Evolutionary conservation across 30 jellyfish, hydroid and myxozoan species (phyloP).

Genomic region (Hydractinia symbiolongicarpus): DNA sequence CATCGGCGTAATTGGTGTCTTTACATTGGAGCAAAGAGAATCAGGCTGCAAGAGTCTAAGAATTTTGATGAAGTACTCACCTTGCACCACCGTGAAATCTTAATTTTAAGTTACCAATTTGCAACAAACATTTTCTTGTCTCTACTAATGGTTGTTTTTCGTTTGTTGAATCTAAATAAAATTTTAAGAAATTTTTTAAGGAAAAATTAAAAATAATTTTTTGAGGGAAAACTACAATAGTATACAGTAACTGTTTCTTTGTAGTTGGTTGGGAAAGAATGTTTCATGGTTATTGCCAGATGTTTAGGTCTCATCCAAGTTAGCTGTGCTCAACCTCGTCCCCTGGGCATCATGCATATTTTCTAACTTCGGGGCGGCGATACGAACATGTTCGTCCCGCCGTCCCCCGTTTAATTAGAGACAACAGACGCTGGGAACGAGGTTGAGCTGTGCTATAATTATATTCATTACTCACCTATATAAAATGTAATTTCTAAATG

Average conservation of each 20-base stretch:
- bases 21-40: no score
- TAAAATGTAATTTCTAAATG: conserved; percentile 38
- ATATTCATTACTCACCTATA: conserved; percentile 47
- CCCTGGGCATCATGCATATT: no score
- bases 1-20: no score
- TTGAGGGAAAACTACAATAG: not conserved
- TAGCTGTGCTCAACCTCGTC: no score
- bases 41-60: no score
- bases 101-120: conserved; percentile 50
- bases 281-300: not conserved
- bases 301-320: not conserved
- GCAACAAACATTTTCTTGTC: conserved; percentile 47
- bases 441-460: not conserved
- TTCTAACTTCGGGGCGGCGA: no score
- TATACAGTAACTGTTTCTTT: not conserved
- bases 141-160: conserved; percentile 52
- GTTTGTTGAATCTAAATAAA: conserved; percentile 42
- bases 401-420: no score
- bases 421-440: no score
- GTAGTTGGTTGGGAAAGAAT: not conserved
- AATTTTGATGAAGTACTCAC: conserved; percentile 18
- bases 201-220: not conserved
- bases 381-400: no score
- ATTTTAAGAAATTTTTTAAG: not conserved
- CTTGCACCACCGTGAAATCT: conserved; percentile 96